These are phyloP conservation scores for Drosophila rhopaloa DNA, from an alignment of 1,140 invertebrate species.

Conservation along the genomic window DNA sequence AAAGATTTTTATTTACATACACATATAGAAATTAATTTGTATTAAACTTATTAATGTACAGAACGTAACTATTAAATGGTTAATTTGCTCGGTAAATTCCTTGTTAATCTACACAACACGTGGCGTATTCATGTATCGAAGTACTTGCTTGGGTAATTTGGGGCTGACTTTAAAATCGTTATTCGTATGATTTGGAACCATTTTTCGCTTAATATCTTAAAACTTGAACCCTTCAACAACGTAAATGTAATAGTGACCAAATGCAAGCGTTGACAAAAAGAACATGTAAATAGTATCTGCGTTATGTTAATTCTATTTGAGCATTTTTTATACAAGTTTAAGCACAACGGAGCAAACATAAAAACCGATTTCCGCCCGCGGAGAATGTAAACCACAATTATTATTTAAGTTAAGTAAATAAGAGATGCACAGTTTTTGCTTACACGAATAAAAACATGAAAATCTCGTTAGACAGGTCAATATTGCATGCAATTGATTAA, in stretches of 20 bases:
- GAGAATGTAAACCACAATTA: slow-evolving; percentile 31
- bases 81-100: slow-evolving; percentile 51
- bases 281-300: neutral
- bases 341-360: neutral
- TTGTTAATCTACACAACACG: slow-evolving; percentile 45
- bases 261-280: slow-evolving; percentile 2
- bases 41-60: slow-evolving; percentile 46
- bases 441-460: slow-evolving; percentile 10
- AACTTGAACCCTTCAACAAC: slow-evolving; percentile 25
- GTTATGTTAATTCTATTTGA: slow-evolving; percentile 41
- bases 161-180: slow-evolving; percentile 62
- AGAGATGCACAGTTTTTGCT: neutral
- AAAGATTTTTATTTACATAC: slow-evolving; percentile 70
- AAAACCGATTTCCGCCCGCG: slow-evolving; percentile 62
- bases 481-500: slow-evolving; percentile 20
- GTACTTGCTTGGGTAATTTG: slow-evolving; percentile 34
- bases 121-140: slow-evolving; percentile 31
- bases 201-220: slow-evolving; percentile 40
- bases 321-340: slow-evolving; percentile 35
- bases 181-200: slow-evolving; percentile 48
- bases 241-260: slow-evolving; percentile 37
- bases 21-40: slow-evolving; percentile 40
- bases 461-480: slow-evolving; percentile 4
- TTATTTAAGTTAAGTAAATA: neutral
- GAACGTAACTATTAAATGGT: slow-evolving; percentile 50